Evolutionary conservation across 2,797 vertebrate genomes (phyloP), one percentile per base, ranked within the genome.

Genomic region (Xiphophorus birchmanni): DNA sequence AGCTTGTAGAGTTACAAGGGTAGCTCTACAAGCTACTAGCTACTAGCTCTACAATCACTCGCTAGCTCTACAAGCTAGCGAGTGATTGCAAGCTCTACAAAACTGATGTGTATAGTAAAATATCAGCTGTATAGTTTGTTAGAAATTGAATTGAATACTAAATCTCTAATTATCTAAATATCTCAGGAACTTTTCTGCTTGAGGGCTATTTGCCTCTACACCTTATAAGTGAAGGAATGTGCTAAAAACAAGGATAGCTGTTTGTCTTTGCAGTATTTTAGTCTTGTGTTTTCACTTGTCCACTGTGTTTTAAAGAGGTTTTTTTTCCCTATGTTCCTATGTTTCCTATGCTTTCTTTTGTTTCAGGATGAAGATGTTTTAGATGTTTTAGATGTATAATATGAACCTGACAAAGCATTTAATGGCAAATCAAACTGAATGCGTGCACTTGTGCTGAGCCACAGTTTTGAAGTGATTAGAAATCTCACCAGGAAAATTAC

Each of bases 401-500:
- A 4, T 56, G 26, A 56, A 56, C 9, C 26, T 3, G 26, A 15
- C 17, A 67, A 37, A 67, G 4, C 17, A 35, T 63, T 32, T 15
- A 2, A 60, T 23, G 5, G 35, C 18, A 11, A 37, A 40, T 42
- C 77, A 76, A 56, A 72, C 37, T 44, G 17, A 58, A 50, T 50
- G 60, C 52, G 78, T 79, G n/a, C 21, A 23, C 60, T 48, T 1
- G 2, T 76, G 40, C 84, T 86, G 40, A 37, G 11, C 54, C 45
- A 79, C 75, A 76, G 44, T 78, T 56, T 72, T 26, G 47, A 77
- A 77, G 44, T 60, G 37, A 76, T 78, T 75, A 52, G 88, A 84
- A 32, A 45, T 75, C 74, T 82, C 47, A 63, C 52, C 21, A 40
- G 65, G 44, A 79, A 83, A 84, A 85, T 83, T 77, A 80, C 76